Evolutionary conservation across 2,113 vertebrate genomes (phyloP), one percentile per base, ranked within the genome.

Genomic region (Columba janthina): DNA sequence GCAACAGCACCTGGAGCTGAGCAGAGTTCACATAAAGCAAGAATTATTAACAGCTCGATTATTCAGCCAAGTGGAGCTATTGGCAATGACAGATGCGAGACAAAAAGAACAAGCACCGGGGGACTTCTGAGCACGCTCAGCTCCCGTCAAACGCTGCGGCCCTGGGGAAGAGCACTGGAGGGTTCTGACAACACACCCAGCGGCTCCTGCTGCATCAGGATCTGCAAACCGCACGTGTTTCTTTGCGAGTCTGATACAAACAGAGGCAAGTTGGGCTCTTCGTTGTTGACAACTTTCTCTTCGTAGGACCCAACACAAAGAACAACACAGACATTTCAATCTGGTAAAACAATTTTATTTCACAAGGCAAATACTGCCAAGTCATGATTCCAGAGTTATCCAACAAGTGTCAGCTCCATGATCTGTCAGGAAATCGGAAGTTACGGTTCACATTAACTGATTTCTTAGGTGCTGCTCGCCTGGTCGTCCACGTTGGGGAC

Each of bases 341-440:
- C 53, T 85, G 90, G 51, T 56, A 91, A 69, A 96, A 74, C 32
- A 70, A 58, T 67, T 96, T 95, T 90, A 95, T 86, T 94, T 64
- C 79, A 71, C 42, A 56, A 65, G 91, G 88, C 92, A 88, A 51
- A 62, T 62, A 76, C 54, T 88, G 60, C 56, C 91, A 93, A 15
- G 61, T 19, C 48, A 60, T 25, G 78, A 91, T n/a, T 77, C 85
- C 90, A 66, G 75, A 88, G 67, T 3, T 75, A 69, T 72, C 79
- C 1, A 0, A 60, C 40, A 50, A 75, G 57, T 10, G 64, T 67
- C 70, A 90, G 56, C 53, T 84, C 71, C 70, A 11, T 4, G 46
- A 83, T 42, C 64, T 1, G 0, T 38, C 75, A 53, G 51, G 5
- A 25, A 51, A 24, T 3, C 29, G 25, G 12, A 1, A 29, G 50